A percentile compares a stretch with the other conserved stretches of the same genome.
These are phyloP conservation scores for Pandemis cinnamomeana DNA, from an alignment of 2,888 invertebrate species.

Conservation along the genomic window DNA sequence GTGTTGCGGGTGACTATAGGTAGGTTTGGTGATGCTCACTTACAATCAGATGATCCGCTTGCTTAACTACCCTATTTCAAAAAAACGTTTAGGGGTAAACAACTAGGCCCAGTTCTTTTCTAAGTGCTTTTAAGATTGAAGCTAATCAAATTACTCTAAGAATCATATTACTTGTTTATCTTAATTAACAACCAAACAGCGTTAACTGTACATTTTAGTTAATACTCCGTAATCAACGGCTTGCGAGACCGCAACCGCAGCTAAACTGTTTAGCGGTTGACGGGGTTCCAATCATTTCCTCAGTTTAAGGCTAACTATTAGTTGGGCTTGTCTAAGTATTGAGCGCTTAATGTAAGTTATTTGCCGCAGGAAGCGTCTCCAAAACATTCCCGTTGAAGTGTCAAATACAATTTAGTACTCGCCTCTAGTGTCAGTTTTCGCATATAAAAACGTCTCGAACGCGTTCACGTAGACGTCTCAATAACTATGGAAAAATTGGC, in stretches of 20 bases:
- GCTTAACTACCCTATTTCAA: too few species aligned
- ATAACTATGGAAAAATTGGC: too few species aligned
- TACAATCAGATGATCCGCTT: too few species aligned
- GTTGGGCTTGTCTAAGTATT: conserved; percentile 6
- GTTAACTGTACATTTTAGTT: conserved; percentile 18
- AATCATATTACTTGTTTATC: neutral
- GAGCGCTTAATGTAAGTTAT: neutral
- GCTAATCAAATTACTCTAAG: neutral
- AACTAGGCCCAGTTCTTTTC: too few species aligned
- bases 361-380: neutral
- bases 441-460: too few species aligned
- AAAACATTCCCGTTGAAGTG: too few species aligned
- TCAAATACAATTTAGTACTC: too few species aligned
- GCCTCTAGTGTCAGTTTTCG: too few species aligned
- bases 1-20: too few species aligned
- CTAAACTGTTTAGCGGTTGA: conserved; percentile 17
- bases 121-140: neutral
- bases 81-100: too few species aligned
- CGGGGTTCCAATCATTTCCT: conserved; percentile 16
- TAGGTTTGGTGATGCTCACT: too few species aligned
- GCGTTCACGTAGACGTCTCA: too few species aligned
- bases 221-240: conserved; percentile 17
- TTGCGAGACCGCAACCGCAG: conserved; percentile 13
- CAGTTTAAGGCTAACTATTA: neutral
- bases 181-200: conserved; percentile 6